phyloP scores from a whole-genome alignment of 1,140 invertebrate genomes.

The Hypsibius dujardini region DNA sequence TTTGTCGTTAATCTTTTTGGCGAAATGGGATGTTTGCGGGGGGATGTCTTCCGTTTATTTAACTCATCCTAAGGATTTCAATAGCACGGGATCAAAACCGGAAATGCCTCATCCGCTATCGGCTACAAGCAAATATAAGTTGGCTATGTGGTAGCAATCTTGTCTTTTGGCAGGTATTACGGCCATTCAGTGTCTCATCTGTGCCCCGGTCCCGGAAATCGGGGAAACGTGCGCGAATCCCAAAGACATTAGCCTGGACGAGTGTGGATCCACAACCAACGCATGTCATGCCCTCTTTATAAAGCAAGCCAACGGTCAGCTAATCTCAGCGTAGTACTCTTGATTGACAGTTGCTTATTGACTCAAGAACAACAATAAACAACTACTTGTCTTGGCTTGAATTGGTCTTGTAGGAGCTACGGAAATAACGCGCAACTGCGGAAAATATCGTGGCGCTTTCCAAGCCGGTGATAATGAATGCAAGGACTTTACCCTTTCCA shows the following conservation, averaged over 20 bases:
- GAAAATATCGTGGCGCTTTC: neutral
- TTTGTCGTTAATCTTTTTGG: too few species aligned
- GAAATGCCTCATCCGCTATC: too few species aligned
- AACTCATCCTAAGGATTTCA: too few species aligned
- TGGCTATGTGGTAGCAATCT: neutral
- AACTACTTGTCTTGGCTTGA: too few species aligned
- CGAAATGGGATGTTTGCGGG: too few species aligned
- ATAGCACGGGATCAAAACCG: too few species aligned
- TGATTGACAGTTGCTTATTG: neutral
- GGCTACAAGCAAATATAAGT: too few species aligned
- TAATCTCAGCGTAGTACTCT: slow-evolving; percentile 3
- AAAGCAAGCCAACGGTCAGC: neutral
- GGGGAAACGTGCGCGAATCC: neutral
- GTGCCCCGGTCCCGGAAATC: slow-evolving; percentile 14
- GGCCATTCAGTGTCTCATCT: slow-evolving; percentile 1
- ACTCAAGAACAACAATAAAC: neutral
- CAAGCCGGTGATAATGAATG: slow-evolving; percentile 9
- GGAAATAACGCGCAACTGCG: neutral
- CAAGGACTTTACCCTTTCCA: neutral
- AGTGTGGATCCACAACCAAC: neutral
- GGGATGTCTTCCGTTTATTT: too few species aligned
- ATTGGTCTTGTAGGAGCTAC: neutral
- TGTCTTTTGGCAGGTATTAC: neutral
- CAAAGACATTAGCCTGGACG: neutral
- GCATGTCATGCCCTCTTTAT: slow-evolving; percentile 5